These are phyloP conservation scores for Leucophenga montana DNA, from an alignment of 2,888 invertebrate genomes.

Conservation along the genomic window DNA sequence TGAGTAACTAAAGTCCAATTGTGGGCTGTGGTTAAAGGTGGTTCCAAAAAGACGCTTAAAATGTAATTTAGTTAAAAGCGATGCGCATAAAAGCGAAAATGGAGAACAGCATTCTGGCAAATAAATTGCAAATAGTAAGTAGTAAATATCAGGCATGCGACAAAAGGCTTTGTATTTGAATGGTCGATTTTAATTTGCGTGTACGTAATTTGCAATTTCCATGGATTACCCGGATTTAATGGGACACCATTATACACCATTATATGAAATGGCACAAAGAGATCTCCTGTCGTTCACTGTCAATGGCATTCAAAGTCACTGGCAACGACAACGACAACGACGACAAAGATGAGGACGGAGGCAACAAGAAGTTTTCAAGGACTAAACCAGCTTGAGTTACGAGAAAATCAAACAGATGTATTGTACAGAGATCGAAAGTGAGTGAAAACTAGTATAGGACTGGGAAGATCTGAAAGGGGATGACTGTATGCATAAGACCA, in stretches of 20 bases:
- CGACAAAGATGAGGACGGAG: not conserved
- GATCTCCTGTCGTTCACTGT: constrained; percentile 45
- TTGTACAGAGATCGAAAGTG: constrained; percentile 24
- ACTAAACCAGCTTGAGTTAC: constrained; percentile 21
- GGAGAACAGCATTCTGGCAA: not conserved
- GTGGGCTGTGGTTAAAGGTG: too few species aligned
- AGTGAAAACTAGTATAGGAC: not conserved
- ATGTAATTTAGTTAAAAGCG: constrained; percentile 62
- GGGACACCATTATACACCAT: constrained; percentile 50
- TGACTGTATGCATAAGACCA: constrained; percentile 20
- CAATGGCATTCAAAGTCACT: constrained; percentile 37
- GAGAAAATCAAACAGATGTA: constrained; percentile 60
- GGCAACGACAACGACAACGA: constrained; percentile 10
- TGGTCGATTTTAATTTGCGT: constrained; percentile 16
- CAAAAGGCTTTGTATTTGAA: too few species aligned
- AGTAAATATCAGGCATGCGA: constrained; percentile 39
- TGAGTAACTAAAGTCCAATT: too few species aligned
- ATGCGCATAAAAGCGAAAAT: constrained; percentile 41
- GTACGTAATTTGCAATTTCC: constrained; percentile 51
- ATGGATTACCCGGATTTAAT: constrained; percentile 57
- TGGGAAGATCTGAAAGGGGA: not conserved
- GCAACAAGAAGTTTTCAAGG: constrained; percentile 4
- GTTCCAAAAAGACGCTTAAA: constrained; percentile 45
- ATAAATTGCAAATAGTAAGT: not conserved
- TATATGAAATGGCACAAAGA: constrained; percentile 44